phyloP scores from a whole-genome alignment of 2,113 vertebrate genomes.

The Elephas maximus region DNA sequence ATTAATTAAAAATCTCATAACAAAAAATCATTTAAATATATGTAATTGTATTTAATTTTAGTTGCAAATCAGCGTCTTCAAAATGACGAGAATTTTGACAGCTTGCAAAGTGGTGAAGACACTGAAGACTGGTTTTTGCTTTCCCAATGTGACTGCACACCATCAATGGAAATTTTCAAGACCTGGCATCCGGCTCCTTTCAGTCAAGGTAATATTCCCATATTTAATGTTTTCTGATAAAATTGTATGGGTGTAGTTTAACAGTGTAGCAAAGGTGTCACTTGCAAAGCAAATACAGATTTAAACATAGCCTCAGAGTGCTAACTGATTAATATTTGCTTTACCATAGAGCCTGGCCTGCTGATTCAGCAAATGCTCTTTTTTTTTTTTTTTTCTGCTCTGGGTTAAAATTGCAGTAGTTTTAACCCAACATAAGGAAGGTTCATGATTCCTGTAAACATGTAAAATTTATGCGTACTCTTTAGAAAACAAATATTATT shows the following conservation, averaged over 20 bases:
- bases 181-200: slow-evolving; percentile 87
- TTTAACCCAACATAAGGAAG: slow-evolving; percentile 67
- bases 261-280: slow-evolving; percentile 44
- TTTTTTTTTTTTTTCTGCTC: slow-evolving; percentile 71
- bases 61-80: slow-evolving; percentile 67
- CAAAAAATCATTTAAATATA: slow-evolving; percentile 56
- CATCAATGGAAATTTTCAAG: slow-evolving; percentile 84
- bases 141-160: slow-evolving; percentile 83
- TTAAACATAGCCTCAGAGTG: slow-evolving; percentile 57
- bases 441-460: slow-evolving; percentile 62
- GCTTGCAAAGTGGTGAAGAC: slow-evolving; percentile 90
- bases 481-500: neutral
- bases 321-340: slow-evolving; percentile 52
- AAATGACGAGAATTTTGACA: slow-evolving; percentile 94
- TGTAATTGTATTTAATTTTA: slow-evolving; percentile 73
- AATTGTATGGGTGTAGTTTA: slow-evolving; percentile 10
- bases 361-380: slow-evolving; percentile 68
- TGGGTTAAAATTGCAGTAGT: slow-evolving; percentile 69
- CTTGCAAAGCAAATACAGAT: slow-evolving; percentile 41
- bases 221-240: neutral
- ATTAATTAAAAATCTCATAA: slow-evolving; percentile 46
- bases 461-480: neutral
- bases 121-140: slow-evolving; percentile 87
- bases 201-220: slow-evolving; percentile 92
- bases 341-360: slow-evolving; percentile 57